Percentiles rank a stretch among this genome's conserved stretches.
phyloP scores from a whole-genome alignment of 2,888 invertebrate genomes.

The Pocota personata region DNA sequence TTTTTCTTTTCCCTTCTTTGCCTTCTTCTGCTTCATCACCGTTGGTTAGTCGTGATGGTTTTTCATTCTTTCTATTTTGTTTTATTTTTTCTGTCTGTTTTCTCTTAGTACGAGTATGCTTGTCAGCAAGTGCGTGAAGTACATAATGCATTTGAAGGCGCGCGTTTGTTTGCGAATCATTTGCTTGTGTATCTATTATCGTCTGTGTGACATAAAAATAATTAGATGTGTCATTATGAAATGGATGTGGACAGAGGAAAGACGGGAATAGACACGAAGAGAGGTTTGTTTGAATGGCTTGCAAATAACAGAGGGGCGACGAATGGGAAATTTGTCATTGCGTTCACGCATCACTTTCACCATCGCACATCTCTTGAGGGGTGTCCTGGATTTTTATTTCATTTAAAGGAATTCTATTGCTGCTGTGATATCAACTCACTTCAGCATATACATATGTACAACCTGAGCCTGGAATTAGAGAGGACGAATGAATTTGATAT shows the following conservation, averaged over 20 bases:
- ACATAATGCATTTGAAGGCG: constrained; percentile 24
- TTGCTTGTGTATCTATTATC: constrained; percentile 12
- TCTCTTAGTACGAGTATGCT: constrained; percentile 26
- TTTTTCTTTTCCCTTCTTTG: constrained; percentile 1
- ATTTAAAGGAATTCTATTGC: neutral
- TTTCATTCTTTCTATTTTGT: neutral
- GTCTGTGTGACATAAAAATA: constrained; percentile 38
- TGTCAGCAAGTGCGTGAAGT: constrained; percentile 44
- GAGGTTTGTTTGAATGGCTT: constrained; percentile 39
- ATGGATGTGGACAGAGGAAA: neutral
- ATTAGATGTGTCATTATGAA: constrained; percentile 56
- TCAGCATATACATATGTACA: constrained; percentile 36
- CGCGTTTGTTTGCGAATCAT: constrained; percentile 25
- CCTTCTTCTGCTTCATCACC: constrained; percentile 6
- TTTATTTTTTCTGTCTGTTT: neutral
- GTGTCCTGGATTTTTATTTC: constrained; percentile 12
- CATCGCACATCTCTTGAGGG: neutral
- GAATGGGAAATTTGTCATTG: constrained; percentile 35
- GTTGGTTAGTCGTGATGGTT: neutral
- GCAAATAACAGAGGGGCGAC: constrained; percentile 12
- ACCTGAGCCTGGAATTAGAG: constrained; percentile 21
- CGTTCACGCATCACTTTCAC: constrained; percentile 22
- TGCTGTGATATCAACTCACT: constrained; percentile 16
- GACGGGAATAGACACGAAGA: neutral
- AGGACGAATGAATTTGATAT: constrained; percentile 18